Evolutionary conservation across 2,113 vertebrate species (phyloP).

Genomic region (Drymodes brunneopygia): DNA sequence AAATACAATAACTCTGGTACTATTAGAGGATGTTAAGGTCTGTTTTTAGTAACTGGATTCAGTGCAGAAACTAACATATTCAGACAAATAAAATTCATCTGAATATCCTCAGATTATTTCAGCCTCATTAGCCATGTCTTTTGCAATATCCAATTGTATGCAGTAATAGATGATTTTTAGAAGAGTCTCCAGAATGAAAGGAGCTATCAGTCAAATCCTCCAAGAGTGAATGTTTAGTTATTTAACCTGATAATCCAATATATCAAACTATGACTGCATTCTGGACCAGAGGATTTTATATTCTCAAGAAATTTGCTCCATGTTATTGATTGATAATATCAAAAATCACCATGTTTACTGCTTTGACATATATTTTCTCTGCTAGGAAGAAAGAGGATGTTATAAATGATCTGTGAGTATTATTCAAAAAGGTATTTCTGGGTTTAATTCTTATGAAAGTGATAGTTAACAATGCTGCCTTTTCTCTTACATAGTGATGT

Average conservation of each 20-base stretch:
- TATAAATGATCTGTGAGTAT: not conserved
- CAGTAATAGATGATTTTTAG: not conserved
- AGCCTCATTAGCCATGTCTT: not conserved
- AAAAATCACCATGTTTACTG: not conserved
- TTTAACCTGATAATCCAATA: not conserved
- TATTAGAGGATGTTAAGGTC: not conserved
- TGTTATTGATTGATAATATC: fast-evolving
- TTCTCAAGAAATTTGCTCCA: not conserved
- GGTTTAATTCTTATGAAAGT: not conserved
- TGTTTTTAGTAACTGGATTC: not conserved
- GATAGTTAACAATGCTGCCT: not conserved
- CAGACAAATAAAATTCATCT: not conserved
- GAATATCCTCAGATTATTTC: not conserved
- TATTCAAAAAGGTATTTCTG: not conserved
- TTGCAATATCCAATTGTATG: not conserved
- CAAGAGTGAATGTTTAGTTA: not conserved
- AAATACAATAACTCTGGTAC: not conserved
- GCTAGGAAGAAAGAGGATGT: not conserved
- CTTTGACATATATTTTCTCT: not conserved
- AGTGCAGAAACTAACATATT: not conserved
- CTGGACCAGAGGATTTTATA: not conserved
- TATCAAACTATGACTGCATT: not conserved
- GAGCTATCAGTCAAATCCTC: not conserved
- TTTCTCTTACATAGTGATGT: not conserved
- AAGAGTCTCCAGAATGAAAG: not conserved